Percentiles rank a stretch among this genome's conserved stretches.
Conservation (phyloP, 2,888 invertebrate species). For the Rhagium mordax region DNA sequence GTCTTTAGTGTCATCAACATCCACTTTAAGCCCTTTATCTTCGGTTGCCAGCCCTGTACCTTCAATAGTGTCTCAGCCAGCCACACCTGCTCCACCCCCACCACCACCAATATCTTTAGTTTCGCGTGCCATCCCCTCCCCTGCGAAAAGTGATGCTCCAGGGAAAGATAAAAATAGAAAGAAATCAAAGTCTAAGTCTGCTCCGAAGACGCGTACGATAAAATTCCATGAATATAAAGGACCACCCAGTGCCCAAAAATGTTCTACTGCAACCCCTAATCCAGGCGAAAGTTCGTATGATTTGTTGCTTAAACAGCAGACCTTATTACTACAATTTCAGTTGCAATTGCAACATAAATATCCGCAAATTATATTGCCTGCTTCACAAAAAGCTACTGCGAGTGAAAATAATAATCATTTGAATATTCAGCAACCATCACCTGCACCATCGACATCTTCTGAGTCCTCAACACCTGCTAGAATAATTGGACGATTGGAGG, state of each 20-base stretch:
- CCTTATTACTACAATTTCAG: constrained; percentile 90
- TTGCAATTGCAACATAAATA: constrained; percentile 88
- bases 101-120: constrained; percentile 71
- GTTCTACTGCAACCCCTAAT: constrained; percentile 75
- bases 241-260: constrained; percentile 87
- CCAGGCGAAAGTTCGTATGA: constrained; percentile 89
- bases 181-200: constrained; percentile 85
- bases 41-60: constrained; percentile 76
- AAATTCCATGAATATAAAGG: constrained; percentile 98
- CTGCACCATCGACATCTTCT: constrained; percentile 68
- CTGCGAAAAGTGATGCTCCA: constrained; percentile 71
- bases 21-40: constrained; percentile 79
- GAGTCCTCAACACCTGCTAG: constrained; percentile 67
- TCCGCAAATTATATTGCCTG: constrained; percentile 86
- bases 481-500: constrained; percentile 83
- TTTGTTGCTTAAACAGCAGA: constrained; percentile 93
- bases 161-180: constrained; percentile 88
- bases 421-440: constrained; percentile 66
- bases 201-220: constrained; percentile 88
- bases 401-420: constrained; percentile 36
- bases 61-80: constrained; percentile 68
- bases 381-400: constrained; percentile 72
- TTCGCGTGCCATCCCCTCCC: constrained; percentile 69
- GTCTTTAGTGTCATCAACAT: constrained; percentile 74
- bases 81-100: constrained; percentile 72